Percentiles rank a stretch among this genome's conserved stretches.
Evolutionary conservation across 2,797 vertebrate genomes (phyloP).

Genomic region (Triplophysa yarkandensis): DNA sequence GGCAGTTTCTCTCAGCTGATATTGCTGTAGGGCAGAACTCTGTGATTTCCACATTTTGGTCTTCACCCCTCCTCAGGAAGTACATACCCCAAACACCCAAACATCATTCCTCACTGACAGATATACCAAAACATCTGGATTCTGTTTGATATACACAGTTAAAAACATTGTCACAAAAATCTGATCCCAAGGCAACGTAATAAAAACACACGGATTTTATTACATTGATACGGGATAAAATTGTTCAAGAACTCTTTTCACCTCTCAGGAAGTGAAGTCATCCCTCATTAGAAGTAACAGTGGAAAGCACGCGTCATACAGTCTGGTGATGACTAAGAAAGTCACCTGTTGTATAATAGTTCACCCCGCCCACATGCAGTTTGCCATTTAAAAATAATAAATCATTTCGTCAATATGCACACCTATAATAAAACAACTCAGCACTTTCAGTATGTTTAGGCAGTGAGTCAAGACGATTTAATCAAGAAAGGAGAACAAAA

Average conservation of each 20-base stretch:
- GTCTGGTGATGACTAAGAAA: constrained; percentile 14
- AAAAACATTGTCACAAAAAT: neutral
- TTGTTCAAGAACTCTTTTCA: neutral
- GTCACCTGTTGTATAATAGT: constrained; percentile 12
- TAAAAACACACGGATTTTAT: neutral
- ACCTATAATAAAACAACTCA: constrained; percentile 17
- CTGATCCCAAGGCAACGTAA: neutral
- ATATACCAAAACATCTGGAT: neutral
- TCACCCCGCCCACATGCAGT: constrained; percentile 13
- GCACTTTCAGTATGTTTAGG: constrained; percentile 6
- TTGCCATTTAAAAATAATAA: constrained; percentile 1
- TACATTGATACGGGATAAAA: neutral
- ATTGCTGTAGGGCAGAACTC: constrained; percentile 1
- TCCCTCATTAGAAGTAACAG: constrained; percentile 15
- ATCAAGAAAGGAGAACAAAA: neutral
- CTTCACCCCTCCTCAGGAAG: neutral
- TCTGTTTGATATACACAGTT: neutral
- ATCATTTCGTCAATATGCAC: constrained; percentile 11
- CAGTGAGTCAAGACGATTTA: neutral
- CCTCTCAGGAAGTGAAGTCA: constrained; percentile 33
- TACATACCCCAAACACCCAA: constrained; percentile 8
- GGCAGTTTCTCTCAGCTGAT: constrained; percentile 13
- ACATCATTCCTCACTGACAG: constrained; percentile 21
- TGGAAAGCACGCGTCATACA: constrained; percentile 8
- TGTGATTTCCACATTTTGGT: neutral